A percentile compares a stretch with the other conserved stretches of the same genome.
Conservation (phyloP, 2,113 vertebrate species). For the Actinemys pallida region DNA sequence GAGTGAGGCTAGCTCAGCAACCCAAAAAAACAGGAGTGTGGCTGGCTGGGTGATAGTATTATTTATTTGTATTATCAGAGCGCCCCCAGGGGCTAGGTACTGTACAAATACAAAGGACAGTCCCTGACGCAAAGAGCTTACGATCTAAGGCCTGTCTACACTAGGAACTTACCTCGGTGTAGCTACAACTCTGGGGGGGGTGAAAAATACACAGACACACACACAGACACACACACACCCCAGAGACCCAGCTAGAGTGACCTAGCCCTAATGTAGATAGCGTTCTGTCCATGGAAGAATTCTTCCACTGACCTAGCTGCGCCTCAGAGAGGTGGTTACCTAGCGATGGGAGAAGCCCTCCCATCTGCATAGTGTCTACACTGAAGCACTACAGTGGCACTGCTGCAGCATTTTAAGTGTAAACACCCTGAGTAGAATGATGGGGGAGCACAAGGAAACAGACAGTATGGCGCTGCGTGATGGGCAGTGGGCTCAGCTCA, state of each 20-base stretch:
- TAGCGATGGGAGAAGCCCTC: neutral
- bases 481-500: no score
- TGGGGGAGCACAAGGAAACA: neutral
- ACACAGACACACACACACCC: accelerated
- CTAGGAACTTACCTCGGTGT: neutral
- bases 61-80: no score
- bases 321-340: neutral
- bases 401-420: neutral
- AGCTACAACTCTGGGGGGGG: no score
- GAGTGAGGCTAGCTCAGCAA: neutral
- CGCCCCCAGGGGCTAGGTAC: no score
- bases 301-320: neutral
- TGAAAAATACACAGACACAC: neutral
- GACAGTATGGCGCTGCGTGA: no score
- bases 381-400: neutral
- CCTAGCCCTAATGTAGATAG: neutral
- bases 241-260: neutral
- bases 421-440: no score
- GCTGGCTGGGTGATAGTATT: no score
- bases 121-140: neutral
- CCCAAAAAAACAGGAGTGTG: no score
- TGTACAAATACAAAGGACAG: neutral
- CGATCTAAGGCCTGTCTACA: neutral
- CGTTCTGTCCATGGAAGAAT: neutral
- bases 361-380: no score